Evolutionary conservation across 2,113 vertebrate species (phyloP).

Genomic region (Prolemur simus): DNA sequence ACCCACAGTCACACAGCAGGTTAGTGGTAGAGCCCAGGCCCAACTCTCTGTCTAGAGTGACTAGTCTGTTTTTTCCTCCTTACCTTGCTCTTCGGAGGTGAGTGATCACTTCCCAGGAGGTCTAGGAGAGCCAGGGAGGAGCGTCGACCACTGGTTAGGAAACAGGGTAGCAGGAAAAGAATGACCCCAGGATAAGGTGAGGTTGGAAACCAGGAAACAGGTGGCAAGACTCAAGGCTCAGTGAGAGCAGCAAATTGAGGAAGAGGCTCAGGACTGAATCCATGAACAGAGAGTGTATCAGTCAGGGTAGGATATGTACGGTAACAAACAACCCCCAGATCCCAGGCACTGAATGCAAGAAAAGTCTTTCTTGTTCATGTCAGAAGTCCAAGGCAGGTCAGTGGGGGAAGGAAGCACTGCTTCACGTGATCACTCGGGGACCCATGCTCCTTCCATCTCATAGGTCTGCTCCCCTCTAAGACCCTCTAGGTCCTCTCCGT

Average conservation of each 20-base stretch:
- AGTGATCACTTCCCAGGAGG: not conserved
- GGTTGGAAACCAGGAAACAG: not conserved
- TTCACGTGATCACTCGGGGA: not conserved
- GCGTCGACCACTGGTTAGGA: rapidly evolving
- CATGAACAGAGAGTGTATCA: not conserved
- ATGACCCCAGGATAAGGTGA: not conserved
- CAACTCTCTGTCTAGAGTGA: not conserved
- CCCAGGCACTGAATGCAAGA: not conserved
- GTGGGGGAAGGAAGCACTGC: not conserved
- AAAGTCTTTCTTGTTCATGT: not conserved
- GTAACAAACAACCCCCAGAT: not conserved
- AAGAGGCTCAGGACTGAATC: not conserved
- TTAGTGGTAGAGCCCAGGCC: not conserved
- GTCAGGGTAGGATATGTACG: not conserved
- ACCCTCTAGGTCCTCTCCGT: not conserved
- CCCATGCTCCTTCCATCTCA: not conserved
- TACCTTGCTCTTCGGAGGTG: not conserved
- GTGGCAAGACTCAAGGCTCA: not conserved
- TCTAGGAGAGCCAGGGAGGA: not conserved
- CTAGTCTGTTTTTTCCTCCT: no score
- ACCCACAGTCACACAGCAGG: not conserved
- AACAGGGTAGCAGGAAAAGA: not conserved
- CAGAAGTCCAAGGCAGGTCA: not conserved
- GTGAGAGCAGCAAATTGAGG: not conserved
- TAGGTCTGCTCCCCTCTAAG: not conserved